A percentile compares a stretch with the other conserved stretches of the same genome.
Conservation (phyloP, 2,888 invertebrate genomes). For the Diadegma fenestrale region DNA sequence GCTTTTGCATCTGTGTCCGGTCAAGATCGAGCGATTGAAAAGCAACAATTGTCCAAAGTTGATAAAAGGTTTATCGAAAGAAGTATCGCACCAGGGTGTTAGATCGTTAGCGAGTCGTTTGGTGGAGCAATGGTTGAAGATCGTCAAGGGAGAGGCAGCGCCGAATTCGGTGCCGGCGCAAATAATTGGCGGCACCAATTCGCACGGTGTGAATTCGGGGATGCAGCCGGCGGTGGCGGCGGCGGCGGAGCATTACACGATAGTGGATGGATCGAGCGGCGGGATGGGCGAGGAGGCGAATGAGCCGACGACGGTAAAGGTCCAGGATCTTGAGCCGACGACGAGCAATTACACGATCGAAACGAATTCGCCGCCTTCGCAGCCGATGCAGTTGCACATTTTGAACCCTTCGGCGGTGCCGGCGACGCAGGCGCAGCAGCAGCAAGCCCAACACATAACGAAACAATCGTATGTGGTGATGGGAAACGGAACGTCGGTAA, state of each 20-base stretch:
- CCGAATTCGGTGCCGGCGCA: slow-evolving; percentile 82
- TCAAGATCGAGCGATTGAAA: slow-evolving; percentile 95
- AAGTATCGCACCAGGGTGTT: slow-evolving; percentile 92
- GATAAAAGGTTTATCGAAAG: slow-evolving; percentile 94
- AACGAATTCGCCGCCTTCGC: slow-evolving; percentile 51
- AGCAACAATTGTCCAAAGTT: slow-evolving; percentile 96
- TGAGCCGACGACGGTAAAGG: slow-evolving; percentile 71
- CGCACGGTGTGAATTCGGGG: slow-evolving; percentile 17
- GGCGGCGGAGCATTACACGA: slow-evolving; percentile 41
- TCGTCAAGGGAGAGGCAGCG: slow-evolving; percentile 92
- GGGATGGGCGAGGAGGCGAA: neutral
- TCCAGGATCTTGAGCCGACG: slow-evolving; percentile 75
- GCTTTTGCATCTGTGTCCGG: slow-evolving; percentile 94
- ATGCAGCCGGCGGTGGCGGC: slow-evolving; percentile 16
- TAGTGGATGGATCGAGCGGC: neutral
- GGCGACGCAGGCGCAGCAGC: slow-evolving; percentile 9
- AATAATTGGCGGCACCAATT: slow-evolving; percentile 75
- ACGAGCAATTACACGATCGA: slow-evolving; percentile 57
- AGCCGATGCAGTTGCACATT: slow-evolving; percentile 75
- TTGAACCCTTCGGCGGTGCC: slow-evolving; percentile 70
- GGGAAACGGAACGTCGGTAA: slow-evolving; percentile 69
- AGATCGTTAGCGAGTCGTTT: slow-evolving; percentile 92
- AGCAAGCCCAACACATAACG: slow-evolving; percentile 68
- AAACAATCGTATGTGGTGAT: slow-evolving; percentile 79
- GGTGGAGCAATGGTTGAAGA: slow-evolving; percentile 95